Evolutionary conservation across 2,888 invertebrate genomes (phyloP).

Genomic region (Melieria crassipennis): DNA sequence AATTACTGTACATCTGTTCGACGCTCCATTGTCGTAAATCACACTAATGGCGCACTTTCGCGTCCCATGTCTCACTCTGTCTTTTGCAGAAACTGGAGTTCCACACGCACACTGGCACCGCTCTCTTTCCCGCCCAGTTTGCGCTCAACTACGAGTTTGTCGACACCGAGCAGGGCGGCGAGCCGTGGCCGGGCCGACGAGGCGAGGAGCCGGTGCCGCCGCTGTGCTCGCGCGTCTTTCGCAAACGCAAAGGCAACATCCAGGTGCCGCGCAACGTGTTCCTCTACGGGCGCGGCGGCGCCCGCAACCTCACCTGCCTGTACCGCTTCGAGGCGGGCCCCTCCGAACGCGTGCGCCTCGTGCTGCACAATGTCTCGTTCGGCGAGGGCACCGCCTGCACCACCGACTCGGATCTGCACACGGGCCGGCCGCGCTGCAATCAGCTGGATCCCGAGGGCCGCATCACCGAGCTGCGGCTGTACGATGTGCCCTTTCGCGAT

Average conservation of each 20-base stretch:
- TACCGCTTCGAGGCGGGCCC: slow-evolving; percentile 78
- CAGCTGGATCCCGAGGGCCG: slow-evolving; percentile 65
- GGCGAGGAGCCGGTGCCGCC: slow-evolving; percentile 65
- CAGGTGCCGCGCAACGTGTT: slow-evolving; percentile 79
- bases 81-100: slow-evolving; percentile 68
- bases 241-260: slow-evolving; percentile 73
- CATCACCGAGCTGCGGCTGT: slow-evolving; percentile 70
- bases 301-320: slow-evolving; percentile 78
- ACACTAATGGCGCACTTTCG: too few relatives aligned
- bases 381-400: slow-evolving; percentile 74
- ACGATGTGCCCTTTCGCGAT: slow-evolving; percentile 76
- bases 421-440: slow-evolving; percentile 73
- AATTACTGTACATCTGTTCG: too few relatives aligned
- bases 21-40: too few relatives aligned
- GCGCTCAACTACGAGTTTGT: slow-evolving; percentile 83
- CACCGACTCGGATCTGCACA: slow-evolving; percentile 78
- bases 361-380: slow-evolving; percentile 77
- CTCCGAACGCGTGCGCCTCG: slow-evolving; percentile 74
- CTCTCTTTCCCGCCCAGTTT: slow-evolving; percentile 80
- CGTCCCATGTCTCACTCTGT: not conserved
- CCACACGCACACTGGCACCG: slow-evolving; percentile 77
- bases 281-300: slow-evolving; percentile 85
- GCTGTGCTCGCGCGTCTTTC: slow-evolving; percentile 73
- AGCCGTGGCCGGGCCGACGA: slow-evolving; percentile 69
- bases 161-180: slow-evolving; percentile 81